Base-by-base conservation (phyloP, 2,113 vertebrate species). In the Athene cunicularia region DNA sequence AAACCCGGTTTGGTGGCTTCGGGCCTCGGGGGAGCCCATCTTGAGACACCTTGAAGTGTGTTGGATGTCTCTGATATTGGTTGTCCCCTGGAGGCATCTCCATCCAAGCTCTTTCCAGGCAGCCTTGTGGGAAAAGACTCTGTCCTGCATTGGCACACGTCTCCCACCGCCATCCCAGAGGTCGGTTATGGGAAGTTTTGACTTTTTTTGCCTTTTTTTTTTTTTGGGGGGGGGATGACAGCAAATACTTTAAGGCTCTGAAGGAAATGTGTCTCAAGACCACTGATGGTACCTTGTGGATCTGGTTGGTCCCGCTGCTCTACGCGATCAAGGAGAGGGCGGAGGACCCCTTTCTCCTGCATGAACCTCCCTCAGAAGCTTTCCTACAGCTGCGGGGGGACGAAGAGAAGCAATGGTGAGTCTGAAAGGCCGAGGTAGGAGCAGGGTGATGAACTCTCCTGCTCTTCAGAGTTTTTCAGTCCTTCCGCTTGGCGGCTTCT, bases 71-170 rank as follows among this genome's bases (percentile, higher is more conserved):
- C n/a, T 26, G 33, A 20, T 37, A 13, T 6, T 21, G 22, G 53
- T 47, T 33, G n/a, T 39, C 33, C 22, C 8, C 4, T 32, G 27
- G 27, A 32, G 20, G 8, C 6, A 9, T 32, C 11, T 55, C 5
- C 2, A 18, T 32, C 70, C 6, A 2, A 43, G n/a, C 33, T 58
- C 52, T 81, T 81, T 24, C 64, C 52, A 33, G 64, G n/a, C 39
- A 37, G 47, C 47, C 24, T 4, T 41, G 23, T 33, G 41, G 41
- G 23, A 50, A 21, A 37, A 41, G 55, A 22, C 35, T 27, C 28
- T 1, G 2, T n/a, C 43, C 35, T 1, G 2, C 12, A 7, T 4
- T 39, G 53, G 35, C 11, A 5, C 66, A 4, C 3, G 3, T 82
- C n/a, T 56, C n/a, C 66, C 14, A 22, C 41, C 2, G 4, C 13